Percentiles rank a stretch among this genome's conserved stretches.
Conservation (phyloP, 2,888 invertebrate genomes). For the Antheraea yamamai region DNA sequence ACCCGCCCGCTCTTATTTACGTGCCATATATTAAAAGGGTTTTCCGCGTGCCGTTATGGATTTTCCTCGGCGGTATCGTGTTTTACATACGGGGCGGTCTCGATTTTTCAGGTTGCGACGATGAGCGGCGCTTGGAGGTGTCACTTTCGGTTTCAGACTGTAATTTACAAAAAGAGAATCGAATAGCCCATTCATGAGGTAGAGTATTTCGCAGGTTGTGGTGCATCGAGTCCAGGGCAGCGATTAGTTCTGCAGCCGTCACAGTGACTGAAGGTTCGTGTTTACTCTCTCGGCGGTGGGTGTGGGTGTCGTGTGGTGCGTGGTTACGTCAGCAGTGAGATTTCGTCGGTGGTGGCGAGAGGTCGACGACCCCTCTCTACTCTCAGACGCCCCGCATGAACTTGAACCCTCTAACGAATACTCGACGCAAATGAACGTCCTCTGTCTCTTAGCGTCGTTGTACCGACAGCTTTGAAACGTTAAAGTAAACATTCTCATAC, state of each 20-base stretch:
- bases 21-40: constrained; percentile 82
- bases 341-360: not conserved
- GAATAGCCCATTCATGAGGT: not conserved
- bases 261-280: not conserved
- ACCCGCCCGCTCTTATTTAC: constrained; percentile 67
- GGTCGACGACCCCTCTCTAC: not conserved
- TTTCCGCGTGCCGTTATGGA: constrained; percentile 81
- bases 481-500: not conserved
- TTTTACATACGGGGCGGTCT: constrained; percentile 64
- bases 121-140: not conserved
- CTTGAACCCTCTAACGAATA: constrained; percentile 16
- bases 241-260: not conserved
- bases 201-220: not conserved
- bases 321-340: not conserved
- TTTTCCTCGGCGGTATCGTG: constrained; percentile 67
- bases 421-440: constrained; percentile 4
- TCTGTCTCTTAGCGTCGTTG: not conserved
- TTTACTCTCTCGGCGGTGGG: not conserved
- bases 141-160: not conserved
- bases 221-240: not conserved
- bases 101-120: not conserved
- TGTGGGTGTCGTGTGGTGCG: constrained; percentile 22
- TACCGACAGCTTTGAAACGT: not conserved
- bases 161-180: not conserved
- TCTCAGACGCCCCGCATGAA: constrained; percentile 9